These are phyloP conservation scores for Dolichotis patagonum DNA, from an alignment of 2,113 vertebrate genomes.

Conservation along the genomic window DNA sequence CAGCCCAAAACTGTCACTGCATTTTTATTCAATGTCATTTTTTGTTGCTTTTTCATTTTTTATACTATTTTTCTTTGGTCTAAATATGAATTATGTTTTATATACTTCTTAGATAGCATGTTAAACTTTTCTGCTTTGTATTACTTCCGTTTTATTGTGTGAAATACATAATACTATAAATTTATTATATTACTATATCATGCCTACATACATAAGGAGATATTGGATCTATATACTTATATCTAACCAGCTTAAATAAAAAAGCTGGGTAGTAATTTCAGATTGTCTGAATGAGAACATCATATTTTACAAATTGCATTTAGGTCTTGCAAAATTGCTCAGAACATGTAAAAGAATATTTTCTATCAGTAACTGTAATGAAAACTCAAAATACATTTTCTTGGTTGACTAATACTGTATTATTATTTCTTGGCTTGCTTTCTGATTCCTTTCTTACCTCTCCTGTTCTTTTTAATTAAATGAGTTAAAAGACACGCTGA, in stretches of 20 bases:
- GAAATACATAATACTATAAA: background rate
- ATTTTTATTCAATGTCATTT: background rate
- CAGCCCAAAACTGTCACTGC: background rate
- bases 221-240: background rate
- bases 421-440: conserved; percentile 26
- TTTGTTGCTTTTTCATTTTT: background rate
- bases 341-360: background rate
- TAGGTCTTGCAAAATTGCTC: background rate
- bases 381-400: background rate
- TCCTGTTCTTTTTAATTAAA: conserved; percentile 52
- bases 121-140: background rate
- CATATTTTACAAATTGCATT: background rate
- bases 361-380: background rate
- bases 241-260: background rate
- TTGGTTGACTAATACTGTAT: background rate
- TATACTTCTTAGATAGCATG: background rate
- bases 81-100: conserved; percentile 21
- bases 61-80: background rate
- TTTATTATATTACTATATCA: background rate
- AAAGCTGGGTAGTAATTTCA: background rate
- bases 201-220: background rate
- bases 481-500: conserved; percentile 32
- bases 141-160: background rate
- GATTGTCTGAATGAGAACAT: background rate
- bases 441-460: background rate